Base-by-base conservation (phyloP, 2,113 vertebrate species). In the Zosterops borbonicus region DNA sequence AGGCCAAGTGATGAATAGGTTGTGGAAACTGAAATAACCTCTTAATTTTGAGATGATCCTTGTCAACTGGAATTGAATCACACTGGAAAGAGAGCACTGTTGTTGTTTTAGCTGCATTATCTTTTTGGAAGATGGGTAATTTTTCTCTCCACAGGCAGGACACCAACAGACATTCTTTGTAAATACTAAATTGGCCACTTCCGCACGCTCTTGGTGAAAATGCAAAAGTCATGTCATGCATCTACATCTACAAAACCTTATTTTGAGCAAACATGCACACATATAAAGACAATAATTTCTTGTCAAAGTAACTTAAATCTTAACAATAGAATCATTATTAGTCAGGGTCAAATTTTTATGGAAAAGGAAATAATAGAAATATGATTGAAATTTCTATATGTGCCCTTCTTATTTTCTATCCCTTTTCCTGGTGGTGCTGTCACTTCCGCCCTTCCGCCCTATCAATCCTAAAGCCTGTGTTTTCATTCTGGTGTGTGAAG, bases 391-490 rank as follows among this genome's bases (percentile, higher is more conserved):
- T 33, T 58, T 21, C 12, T 70, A 6, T 67, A 50, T 7, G 4
- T 31, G 11, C 9, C 8, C 11, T 63, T n/a, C 10, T 7, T 59
- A 25, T 8, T 59, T 95, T 70, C 39, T 79, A 31, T 1, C 8
- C 4, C 6, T 79, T 79, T 76, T 49, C 12, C 39, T 68, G 6
- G 4, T 58, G n/a, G 2, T 85, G n/a, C 3, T 5, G 12, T 62
- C 4, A 0, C 9, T 13, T 31, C 18, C 3, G 0, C 12, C 4
- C 11, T 20, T 39, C 39, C 39, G 10, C 10, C 87, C 16, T 47
- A 50, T 41, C 23, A 83, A 21, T 44, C 20, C 46, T 46, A 15
- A 53, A 62, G 14, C 10, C 49, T 10, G 1, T 53, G 31, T 5
- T 64, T 90, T 93, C 11, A 5, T 78, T n/a, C 13, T 50, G 14